These are phyloP conservation scores for Hipparchia sbordonii DNA, from an alignment of 2,888 invertebrate genomes.

Conservation along the genomic window DNA sequence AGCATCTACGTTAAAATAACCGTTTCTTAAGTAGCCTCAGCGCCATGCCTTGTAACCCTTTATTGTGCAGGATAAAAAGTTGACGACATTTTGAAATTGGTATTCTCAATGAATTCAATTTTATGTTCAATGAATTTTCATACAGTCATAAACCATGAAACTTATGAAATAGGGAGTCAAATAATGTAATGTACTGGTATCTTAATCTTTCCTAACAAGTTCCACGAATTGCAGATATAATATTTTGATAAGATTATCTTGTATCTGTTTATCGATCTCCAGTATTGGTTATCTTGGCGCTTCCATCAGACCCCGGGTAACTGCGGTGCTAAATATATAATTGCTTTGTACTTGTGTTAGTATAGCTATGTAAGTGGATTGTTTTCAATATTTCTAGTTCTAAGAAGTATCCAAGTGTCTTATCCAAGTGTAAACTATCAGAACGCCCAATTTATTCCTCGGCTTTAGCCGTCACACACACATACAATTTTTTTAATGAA, in stretches of 20 bases:
- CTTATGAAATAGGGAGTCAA: background rate
- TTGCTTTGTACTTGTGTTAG: conserved; percentile 17
- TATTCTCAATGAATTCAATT: background rate
- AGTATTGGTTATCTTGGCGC: conserved; percentile 12
- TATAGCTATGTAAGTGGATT: conserved; percentile 46
- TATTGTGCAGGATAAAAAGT: no score
- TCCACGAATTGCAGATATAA: conserved; percentile 8
- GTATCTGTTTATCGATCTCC: conserved; percentile 25
- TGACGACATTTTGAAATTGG: no score
- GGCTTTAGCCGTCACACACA: no score
- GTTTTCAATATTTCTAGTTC: no score
- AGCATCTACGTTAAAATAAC: no score
- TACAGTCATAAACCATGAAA: background rate
- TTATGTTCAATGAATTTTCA: background rate
- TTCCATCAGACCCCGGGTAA: conserved; percentile 20
- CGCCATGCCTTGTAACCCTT: no score
- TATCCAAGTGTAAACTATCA: no score
- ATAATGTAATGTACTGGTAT: background rate
- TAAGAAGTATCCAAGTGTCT: no score
- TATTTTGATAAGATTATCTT: conserved; percentile 23
- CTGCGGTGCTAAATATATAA: conserved; percentile 17
- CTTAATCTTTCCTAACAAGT: conserved; percentile 9
- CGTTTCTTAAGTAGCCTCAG: no score
- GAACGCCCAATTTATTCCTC: no score
- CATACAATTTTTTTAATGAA: no score